Evolutionary conservation across 2,888 invertebrate genomes (phyloP), one percentile per base, ranked within the genome.

Genomic region (Rotaria magnacalcarata): DNA sequence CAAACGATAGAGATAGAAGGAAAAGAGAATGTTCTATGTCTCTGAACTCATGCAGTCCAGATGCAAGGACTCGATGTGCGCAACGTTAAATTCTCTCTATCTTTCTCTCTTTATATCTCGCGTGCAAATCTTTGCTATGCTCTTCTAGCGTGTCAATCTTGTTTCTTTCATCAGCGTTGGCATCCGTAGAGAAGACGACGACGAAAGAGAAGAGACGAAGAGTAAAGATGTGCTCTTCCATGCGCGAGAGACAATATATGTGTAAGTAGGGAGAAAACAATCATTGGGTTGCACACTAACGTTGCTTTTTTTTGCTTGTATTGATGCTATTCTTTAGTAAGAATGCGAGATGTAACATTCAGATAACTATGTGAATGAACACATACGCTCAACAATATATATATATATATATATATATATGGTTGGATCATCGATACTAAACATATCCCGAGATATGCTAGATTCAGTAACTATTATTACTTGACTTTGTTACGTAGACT

Each of bases 131-230:
- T 67, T 5, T 67, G 67, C 41, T 67, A 34, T 67, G 67, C 67
- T 34, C 34, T 67, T 67, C 14, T 67, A 34, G 67, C 34, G 67
- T 67, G 67, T 67, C 67, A 67, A 67, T 67, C 34, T 67, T 67
- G 34, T 67, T 67, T 67, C 67, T 67, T 67, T 67, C 67, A 67
- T 67, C 67, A 67, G 34, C 67, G n/a, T 34, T 67, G 67, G 67
- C 67, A 67, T 67, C 34, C 67, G 67, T 67, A 34, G 34, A 67
- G 19, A 34, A 67, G 67, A 67, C 34, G 67, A 52, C 14, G 52
- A 52, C 52, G 34, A 67, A 67, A 16, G 34, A 67, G 67, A 67
- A 16, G 67, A 16, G 67, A 67, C 11, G 34, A 67, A 67, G 67
- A 67, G 27, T 14, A 41, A 67, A 67, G 67, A 67, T 67, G 67